Evolutionary conservation across 2,888 invertebrate species (phyloP), one percentile per base, ranked within the genome.

Genomic region (Calameuta filiformis): DNA sequence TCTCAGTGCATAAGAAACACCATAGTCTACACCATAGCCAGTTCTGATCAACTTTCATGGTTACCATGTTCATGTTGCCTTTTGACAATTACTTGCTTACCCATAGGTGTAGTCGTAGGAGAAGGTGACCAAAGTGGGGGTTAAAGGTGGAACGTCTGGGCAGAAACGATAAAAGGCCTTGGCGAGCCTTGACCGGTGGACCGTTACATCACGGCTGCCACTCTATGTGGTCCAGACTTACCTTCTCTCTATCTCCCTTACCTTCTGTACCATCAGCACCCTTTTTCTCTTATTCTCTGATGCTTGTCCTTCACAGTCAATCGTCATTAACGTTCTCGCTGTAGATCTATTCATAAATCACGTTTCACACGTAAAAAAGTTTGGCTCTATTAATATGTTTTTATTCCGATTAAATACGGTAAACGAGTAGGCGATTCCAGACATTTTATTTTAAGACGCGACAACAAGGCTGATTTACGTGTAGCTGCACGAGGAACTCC

Each of bases 151-250:
- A 78, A 80, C 77, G 73, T 77, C 79, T 75, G 71, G 85, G 85
- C 82, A 73, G 40, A 71, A 73, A 77, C 73, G 79, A 80, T 73
- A 82, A 84, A 86, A 90, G 90, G 87, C 90, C 90, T 90, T 90
- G 89, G 86, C 87, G 86, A 89, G 88, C 88, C 88, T 90, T 89
- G 89, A 88, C 87, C 88, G 86, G 83, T 84, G 85, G 83, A 90
- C 90, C 90, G 89, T 90, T 89, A 90, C 85, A 85, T 86, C 82
- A 78, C 86, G 40, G 31, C 35, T 23, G 56, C 56, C 68, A 9
- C 56, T 35, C 35, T 40, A 81, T 81, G 78, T 81, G 78, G n/a
- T 77, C 76, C 73, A 75, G 76, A 40, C 71, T 34, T 71, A 33
- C 71, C 71, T 71, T 34, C 71, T 71, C 71, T 71, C 71, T 71